Evolutionary conservation across 2,797 vertebrate species (phyloP), one percentile per base, ranked within the genome.

Genomic region (Eulemur coronatus): DNA sequence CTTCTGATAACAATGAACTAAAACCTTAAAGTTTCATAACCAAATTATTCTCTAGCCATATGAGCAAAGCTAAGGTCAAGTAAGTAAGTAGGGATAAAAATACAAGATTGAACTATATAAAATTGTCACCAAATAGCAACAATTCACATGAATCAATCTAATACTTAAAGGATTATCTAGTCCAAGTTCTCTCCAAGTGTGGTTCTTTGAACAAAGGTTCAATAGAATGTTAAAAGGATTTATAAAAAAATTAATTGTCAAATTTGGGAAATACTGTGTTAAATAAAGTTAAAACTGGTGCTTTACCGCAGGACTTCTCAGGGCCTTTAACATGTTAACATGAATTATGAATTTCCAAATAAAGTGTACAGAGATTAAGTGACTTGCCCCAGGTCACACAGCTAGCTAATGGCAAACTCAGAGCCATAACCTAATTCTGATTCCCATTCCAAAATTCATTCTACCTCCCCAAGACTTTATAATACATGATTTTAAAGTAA

Each of bases 11-110:
- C 38, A 89, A 46, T 18, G 30, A 89, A 20, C 57, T 84, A 28
- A 89, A 93, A 96, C 46, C 12, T 84, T 90, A 33, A 91, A 82
- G 48, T 87, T 94, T 94, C 63, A 93, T 61, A 93, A 94, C n/a
- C 52, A 90, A 88, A 96, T 94, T 70, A 92, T 63, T 95, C 33
- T 78, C 72, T 63, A 72, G 70, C 46, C 75, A 92, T 26, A 69
- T 55, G 8, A 91, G 43, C 43, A 96, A 91, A 91, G 8, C 67
- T 61, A 78, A 86, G 41, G 17, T 73, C 73, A 95, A 57, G 5
- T 76, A 89, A 93, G 30, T 38, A 80, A 96, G 22, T 15, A 79
- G 17, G 4, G 20, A 91, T 59, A 28, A 92, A 88, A 92, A 18
- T 67, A 80, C 33, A 33, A 72, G 26, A 72, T 52, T 84, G 41